Base-by-base conservation (phyloP, 2,113 vertebrate genomes). In the Tyto alba region DNA sequence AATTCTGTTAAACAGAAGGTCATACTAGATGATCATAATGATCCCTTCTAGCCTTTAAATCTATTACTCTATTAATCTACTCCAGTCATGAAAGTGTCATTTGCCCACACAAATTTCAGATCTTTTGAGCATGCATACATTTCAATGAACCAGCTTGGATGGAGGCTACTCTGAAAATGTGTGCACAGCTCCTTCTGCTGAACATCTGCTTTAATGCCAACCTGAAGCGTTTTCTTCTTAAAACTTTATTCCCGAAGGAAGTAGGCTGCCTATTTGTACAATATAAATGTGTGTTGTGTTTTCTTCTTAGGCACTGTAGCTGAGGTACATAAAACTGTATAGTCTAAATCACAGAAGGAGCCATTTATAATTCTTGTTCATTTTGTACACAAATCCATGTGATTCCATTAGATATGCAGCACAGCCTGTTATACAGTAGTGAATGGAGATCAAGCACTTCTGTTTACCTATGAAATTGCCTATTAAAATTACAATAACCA, bases 391-490 rank as follows among this genome's bases (percentile, higher is more conserved):
- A 94, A 95, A 93, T 96, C 86, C 74, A 48, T 92, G 88, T 84
- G 90, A 96, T 94, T 86, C 92, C 71, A 93, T 97, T 97, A 96
- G 97, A 95, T 97, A 96, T 96, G 93, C 96, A 93, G 95, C 95
- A 50, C 88, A 90, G 92, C 74, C 78, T 97, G 86, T 92, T 97
- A 86, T 72, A 57, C 87, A 72, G 85, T 90, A 92, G 90, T 96
- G 97, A 97, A 96, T 94, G 92, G 96, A 98, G 96, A 96, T 96
- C 95, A 98, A 96, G 95, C 94, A 90, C 88, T 96, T 96, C 94
- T 97, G 96, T 98, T 97, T 97, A 97, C 97, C 96, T 95, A 91
- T 96, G 93, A 97, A 97, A 97, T 93, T 94, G 89, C 93, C 96
- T 85, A 94, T 93, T 93, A 93, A 96, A 96, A 97, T 96, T 94